Evolutionary conservation across 2,888 invertebrate species (phyloP).

Genomic region (Ectropis crepuscularia): DNA sequence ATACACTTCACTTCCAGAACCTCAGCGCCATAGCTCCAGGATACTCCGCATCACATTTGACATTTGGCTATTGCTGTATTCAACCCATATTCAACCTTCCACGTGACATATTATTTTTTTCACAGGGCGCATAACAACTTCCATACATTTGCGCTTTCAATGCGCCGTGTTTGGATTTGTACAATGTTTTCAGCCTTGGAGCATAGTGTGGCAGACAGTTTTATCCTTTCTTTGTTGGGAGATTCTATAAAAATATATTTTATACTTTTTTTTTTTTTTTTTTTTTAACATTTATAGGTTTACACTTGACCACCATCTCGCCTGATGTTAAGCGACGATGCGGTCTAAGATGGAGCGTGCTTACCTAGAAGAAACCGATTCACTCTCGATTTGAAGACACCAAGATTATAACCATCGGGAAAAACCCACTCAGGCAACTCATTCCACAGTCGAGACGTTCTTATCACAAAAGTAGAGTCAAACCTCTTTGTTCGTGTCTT

Average conservation of each 20-base stretch:
- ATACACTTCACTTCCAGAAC: background rate
- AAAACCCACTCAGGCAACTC: too few species aligned
- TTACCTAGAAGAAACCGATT: too few species aligned
- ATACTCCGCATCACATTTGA: constrained; percentile 34
- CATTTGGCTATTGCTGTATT: constrained; percentile 50
- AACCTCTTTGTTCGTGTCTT: too few species aligned
- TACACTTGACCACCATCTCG: too few species aligned
- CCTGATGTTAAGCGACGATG: too few species aligned
- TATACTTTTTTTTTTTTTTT: too few species aligned
- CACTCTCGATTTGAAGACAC: too few species aligned
- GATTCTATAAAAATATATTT: background rate
- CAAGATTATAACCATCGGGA: too few species aligned
- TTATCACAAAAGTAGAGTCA: too few species aligned
- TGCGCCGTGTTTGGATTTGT: constrained; percentile 28
- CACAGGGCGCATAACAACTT: constrained; percentile 57
- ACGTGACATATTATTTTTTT: constrained; percentile 58
- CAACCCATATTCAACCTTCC: constrained; percentile 46
- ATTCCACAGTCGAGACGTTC: too few species aligned
- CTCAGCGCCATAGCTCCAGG: background rate
- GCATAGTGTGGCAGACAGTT: constrained; percentile 12
- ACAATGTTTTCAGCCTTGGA: constrained; percentile 27
- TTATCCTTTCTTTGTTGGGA: constrained; percentile 1
- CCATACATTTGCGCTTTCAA: constrained; percentile 40
- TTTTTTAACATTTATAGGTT: too few species aligned
- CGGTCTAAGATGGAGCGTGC: too few species aligned